A percentile compares a stretch with the other conserved stretches of the same genome.
phyloP scores from a whole-genome alignment of 2,797 vertebrate species.

The Danionella dracula region DNA sequence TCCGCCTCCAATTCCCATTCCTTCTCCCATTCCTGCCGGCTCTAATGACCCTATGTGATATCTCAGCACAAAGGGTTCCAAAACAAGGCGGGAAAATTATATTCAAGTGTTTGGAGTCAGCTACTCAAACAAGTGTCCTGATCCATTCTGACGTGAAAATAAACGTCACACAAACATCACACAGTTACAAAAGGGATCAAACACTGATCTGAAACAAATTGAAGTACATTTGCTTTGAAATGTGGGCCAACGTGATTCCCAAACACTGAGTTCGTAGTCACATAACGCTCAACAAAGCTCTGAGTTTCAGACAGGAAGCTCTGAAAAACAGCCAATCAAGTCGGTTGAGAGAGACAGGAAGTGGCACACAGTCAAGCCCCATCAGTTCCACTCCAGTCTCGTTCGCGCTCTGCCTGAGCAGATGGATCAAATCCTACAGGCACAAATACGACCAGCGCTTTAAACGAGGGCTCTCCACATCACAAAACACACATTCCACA shows the following conservation, averaged over 20 bases:
- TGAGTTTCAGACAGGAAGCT: slow-evolving; percentile 23
- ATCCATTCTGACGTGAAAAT: slow-evolving; percentile 20
- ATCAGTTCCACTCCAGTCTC: slow-evolving; percentile 42
- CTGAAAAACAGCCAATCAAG: slow-evolving; percentile 36
- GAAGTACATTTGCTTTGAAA: background rate
- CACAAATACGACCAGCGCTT: slow-evolving; percentile 33
- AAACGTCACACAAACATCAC: background rate
- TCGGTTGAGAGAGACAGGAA: slow-evolving; percentile 24
- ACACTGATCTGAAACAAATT: background rate
- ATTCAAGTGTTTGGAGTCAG: slow-evolving; percentile 3
- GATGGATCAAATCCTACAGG: slow-evolving; percentile 40
- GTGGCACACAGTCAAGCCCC: slow-evolving; percentile 34
- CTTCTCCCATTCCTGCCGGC: slow-evolving; percentile 19
- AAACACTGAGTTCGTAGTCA: slow-evolving; percentile 9
- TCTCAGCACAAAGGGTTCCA: slow-evolving; percentile 29
- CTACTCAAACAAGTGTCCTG: slow-evolving; percentile 15
- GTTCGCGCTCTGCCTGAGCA: slow-evolving; percentile 24
- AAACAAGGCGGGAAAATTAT: slow-evolving; percentile 30
- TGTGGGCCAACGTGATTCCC: slow-evolving; percentile 14
- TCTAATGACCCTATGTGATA: slow-evolving; percentile 24
- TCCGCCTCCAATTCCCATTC: slow-evolving; percentile 26
- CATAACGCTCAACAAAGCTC: slow-evolving; percentile 10
- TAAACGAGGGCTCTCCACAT: slow-evolving; percentile 13
- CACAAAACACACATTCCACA: background rate
- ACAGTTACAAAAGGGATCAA: background rate